Conservation (phyloP, 2,797 vertebrate species). For the Falco peregrinus region DNA sequence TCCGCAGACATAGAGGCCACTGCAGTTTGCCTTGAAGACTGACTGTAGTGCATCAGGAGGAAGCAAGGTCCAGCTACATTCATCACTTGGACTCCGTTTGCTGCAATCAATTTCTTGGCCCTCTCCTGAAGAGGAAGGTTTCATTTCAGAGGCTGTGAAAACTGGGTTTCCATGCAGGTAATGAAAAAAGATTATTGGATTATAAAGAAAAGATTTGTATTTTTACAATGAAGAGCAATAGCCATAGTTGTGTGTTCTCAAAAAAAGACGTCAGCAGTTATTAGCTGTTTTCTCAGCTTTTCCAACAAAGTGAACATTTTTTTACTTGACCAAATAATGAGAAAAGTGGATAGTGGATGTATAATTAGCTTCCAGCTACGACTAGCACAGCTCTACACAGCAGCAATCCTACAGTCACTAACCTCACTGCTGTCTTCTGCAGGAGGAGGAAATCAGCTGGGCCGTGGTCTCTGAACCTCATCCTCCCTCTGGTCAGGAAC, state of each 20-base stretch:
- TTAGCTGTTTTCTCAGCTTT: not conserved
- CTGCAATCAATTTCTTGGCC: not conserved
- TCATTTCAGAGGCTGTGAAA: slow-evolving; percentile 44
- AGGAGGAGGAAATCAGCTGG: not conserved
- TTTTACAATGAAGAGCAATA: not conserved
- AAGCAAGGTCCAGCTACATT: not conserved
- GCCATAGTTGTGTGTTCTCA: not conserved
- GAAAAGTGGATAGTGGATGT: slow-evolving; percentile 15
- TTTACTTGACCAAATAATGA: slow-evolving; percentile 3
- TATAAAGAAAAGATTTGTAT: not conserved
- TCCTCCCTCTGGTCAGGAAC: not conserved
- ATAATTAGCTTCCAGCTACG: slow-evolving; percentile 53
- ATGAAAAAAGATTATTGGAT: not conserved
- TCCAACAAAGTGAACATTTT: not conserved
- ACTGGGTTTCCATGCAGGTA: not conserved
- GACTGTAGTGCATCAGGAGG: not conserved
- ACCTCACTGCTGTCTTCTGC: not conserved
- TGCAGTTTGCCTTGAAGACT: not conserved
- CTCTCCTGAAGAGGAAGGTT: not conserved
- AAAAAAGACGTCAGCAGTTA: not conserved
- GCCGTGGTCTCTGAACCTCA: not conserved
- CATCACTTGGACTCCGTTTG: not conserved
- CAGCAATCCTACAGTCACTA: not conserved
- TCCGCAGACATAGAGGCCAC: not conserved
- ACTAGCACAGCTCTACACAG: not conserved